Conservation (phyloP, 2,797 vertebrate genomes). For the Esox lucius region DNA sequence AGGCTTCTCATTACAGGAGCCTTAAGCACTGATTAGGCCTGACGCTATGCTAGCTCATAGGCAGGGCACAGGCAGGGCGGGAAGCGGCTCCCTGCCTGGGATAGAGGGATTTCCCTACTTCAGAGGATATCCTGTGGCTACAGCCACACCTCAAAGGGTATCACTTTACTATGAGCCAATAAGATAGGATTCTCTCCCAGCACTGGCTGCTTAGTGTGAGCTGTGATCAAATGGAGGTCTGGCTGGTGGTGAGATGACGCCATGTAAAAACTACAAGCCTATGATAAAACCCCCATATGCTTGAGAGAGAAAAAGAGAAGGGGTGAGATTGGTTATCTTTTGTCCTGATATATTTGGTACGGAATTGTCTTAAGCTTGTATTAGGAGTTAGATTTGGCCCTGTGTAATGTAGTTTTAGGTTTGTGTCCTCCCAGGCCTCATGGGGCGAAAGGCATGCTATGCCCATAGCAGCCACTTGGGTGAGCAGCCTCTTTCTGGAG, state of each 20-base stretch:
- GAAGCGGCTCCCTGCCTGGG: conserved; percentile 47
- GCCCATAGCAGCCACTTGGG: conserved; percentile 57
- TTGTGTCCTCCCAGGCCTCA: conserved; percentile 22
- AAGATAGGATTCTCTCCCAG: conserved; percentile 66
- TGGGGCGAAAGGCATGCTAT: conserved; percentile 39
- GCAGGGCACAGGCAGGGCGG: conserved; percentile 53
- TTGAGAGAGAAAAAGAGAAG: conserved; percentile 3
- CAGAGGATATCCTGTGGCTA: conserved; percentile 77
- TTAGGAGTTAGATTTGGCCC: conserved; percentile 16
- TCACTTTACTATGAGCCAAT: conserved; percentile 65
- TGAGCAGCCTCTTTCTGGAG: conserved; percentile 59
- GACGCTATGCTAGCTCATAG: conserved; percentile 42
- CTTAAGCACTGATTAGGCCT: conserved; percentile 72
- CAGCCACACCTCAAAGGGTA: conserved; percentile 72
- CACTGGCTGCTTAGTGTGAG: conserved; percentile 12
- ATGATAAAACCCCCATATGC: conserved; percentile 16
- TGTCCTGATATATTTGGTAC: conserved; percentile 48
- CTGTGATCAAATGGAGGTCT: conserved; percentile 38
- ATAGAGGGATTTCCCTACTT: conserved; percentile 77
- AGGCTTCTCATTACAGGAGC: conserved; percentile 68
- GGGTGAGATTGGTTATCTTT: conserved; percentile 52
- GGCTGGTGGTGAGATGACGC: conserved; percentile 52
- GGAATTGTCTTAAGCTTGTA: conserved; percentile 44
- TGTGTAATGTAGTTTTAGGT: conserved; percentile 2
- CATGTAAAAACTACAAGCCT: conserved; percentile 47